Evolutionary conservation across 2,797 vertebrate species (phyloP).

Genomic region (Phrynocephalus vlangalii): DNA sequence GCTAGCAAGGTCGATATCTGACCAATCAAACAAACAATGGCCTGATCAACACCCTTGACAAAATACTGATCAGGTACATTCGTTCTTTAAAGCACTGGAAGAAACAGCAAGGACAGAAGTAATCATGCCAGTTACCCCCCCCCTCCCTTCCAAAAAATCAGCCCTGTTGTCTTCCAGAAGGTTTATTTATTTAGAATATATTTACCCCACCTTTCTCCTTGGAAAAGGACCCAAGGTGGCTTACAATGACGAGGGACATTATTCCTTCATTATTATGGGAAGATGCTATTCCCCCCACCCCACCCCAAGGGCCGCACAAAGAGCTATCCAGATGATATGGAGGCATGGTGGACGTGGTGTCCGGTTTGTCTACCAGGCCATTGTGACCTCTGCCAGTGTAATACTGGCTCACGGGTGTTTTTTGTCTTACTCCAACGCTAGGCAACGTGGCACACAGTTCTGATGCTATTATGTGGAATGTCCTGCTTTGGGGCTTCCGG

Average conservation of each 20-base stretch:
- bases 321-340: not conserved
- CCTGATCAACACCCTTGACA: not conserved
- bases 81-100: not conserved
- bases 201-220: too few species aligned
- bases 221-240: too few species aligned
- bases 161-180: not conserved
- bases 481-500: not conserved
- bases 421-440: not conserved
- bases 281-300: too few species aligned
- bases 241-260: too few species aligned
- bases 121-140: not conserved
- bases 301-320: not conserved
- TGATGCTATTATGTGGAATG: not conserved
- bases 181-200: too few species aligned
- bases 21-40: not conserved
- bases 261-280: too few species aligned
- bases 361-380: too few species aligned
- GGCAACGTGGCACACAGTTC: not conserved
- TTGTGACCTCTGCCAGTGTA: not conserved
- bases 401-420: not conserved
- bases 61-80: not conserved
- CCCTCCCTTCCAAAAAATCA: too few species aligned
- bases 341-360: not conserved
- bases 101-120: not conserved
- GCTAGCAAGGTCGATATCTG: not conserved